Conservation (phyloP, 2,797 vertebrate genomes). For the Scyliorhinus canicula region DNA sequence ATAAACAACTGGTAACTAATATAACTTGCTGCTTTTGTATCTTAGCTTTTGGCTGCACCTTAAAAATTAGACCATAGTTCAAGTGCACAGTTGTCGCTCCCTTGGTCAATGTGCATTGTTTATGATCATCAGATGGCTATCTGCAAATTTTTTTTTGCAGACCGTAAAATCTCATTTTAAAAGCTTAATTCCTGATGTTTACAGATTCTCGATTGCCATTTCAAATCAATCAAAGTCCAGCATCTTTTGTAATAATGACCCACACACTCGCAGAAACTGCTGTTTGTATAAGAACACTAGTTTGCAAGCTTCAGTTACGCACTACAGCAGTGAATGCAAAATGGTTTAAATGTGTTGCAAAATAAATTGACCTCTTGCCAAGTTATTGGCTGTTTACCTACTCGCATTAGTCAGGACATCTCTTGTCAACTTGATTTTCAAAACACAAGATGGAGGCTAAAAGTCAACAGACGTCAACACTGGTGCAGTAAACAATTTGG, state of each 20-base stretch:
- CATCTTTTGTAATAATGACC: background rate
- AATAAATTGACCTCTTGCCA: background rate
- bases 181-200: background rate
- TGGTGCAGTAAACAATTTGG: background rate
- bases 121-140: background rate
- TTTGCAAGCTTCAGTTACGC: background rate
- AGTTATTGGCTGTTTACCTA: background rate
- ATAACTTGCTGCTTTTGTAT: background rate
- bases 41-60: background rate
- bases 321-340: background rate
- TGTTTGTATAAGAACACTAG: background rate
- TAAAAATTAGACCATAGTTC: background rate
- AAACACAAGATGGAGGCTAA: background rate
- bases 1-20: background rate
- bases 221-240: background rate
- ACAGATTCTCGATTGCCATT: background rate
- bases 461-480: background rate
- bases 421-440: constrained; percentile 7
- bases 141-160: background rate
- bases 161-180: background rate
- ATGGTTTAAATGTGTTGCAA: background rate
- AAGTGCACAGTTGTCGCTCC: background rate
- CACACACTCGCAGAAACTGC: background rate
- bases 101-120: background rate
- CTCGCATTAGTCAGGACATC: background rate